Evolutionary conservation across 2,797 vertebrate species (phyloP), one percentile per base, ranked within the genome.

Genomic region (Chiroxiphia lanceolata): DNA sequence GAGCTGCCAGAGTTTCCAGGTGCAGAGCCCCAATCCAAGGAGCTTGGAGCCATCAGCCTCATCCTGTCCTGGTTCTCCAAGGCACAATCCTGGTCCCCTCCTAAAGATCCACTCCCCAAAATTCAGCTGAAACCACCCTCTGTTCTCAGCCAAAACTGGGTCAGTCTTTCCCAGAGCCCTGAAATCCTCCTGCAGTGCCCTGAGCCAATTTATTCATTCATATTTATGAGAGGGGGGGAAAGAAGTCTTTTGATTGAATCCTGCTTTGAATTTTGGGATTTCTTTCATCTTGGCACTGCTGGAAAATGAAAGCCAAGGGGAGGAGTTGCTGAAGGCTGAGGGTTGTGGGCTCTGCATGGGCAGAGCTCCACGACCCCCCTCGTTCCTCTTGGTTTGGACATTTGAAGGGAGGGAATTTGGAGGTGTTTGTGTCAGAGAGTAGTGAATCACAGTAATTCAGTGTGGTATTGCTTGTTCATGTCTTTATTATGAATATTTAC

Each of bases 231-330:
- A 21, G 10, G 2, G 45, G 9, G 21, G 8, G 1, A 0, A 1
- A 9, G 36, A 1, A 9, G 33, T 29, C 12, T 10, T 67, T 63
- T 63, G 68, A 33, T 23, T 47, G 71, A 68, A 82, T 94, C 74
- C 79, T 76, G 79, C 87, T 94, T 91, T 87, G 92, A 82, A 69
- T 95, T 69, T 71, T 40, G 67, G 85, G 54, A 9, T 91, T 91
- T 47, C 93, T 95, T 94, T 93, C 82, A 87, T 79, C 75, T 88
- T 0, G 0, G 47, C 3, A 1, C 22, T 18, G 38, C 76, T 18
- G 40, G 40, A 60, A 56, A 57, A 61, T 56, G 59, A 71, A 75
- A 77, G 50, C 42, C 26, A 27, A 22, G 68, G 29, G 64, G 29
- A 27, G 61, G 40, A 47, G 27, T 25, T 71, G 78, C 51, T 36